Base-by-base conservation (phyloP, 2,797 vertebrate genomes). In the Urosaurus nigricauda region DNA sequence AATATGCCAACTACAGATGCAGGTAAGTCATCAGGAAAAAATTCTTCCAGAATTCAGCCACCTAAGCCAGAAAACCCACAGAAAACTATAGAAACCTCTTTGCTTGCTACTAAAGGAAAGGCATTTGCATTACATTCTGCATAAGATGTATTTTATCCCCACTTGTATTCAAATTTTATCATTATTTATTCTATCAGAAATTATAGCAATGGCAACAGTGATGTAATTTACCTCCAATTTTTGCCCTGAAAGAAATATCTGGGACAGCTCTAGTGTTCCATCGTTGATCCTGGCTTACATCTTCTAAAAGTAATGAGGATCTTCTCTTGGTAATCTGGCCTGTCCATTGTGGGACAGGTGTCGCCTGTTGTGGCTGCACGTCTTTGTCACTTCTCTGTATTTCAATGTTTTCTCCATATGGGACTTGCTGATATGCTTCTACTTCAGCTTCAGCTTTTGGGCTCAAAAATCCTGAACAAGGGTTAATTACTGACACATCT, bases 261-360 rank as follows among this genome's bases (percentile, higher is more conserved):
- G 94, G 71, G 58, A 95, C 93, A 88, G 87, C 88, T 80, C 95
- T 97, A 79, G 96, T 97, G 88, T 97, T 97, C 96, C 96, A 97
- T 56, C 4, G 90, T 70, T 94, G 95, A 82, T 96, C 87, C 37
- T 94, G 81, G 0, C 87, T 93, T 16, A 81, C 79, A 88, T 97
- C 92, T 88, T 95, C 88, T 24, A 90, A 75, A 32, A 94, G 84
- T 29, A 84, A 47, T 37, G 85, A 93, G 5, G 89, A 68, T 68
- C 89, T 94, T 73, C 65, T 47, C 0, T 93, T 82, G 1, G 88
- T 80, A 47, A 91, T 94, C 68, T 91, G 94, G 71, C 86, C 88
- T 51, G 89, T 96, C 6, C 91, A 71, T 53, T 78, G 85, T 74
- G 81, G 11, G 32, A 32, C 74, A 17, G 85, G 88, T 83, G 91